Conservation (phyloP, 2,113 vertebrate genomes). For the Spea bombifrons region DNA sequence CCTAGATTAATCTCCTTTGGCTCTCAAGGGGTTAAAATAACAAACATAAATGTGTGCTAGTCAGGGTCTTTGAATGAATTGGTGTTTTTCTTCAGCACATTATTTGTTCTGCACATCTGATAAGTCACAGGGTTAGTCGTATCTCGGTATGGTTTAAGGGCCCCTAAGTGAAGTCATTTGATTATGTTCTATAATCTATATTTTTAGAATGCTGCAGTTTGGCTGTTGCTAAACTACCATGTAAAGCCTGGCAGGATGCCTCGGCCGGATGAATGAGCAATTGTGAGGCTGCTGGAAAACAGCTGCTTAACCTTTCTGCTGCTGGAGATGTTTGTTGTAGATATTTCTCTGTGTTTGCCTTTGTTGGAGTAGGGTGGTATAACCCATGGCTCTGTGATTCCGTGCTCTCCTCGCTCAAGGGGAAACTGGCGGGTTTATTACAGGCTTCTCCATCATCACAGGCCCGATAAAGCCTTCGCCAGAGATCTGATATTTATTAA, state of each 20-base stretch:
- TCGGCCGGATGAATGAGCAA: slow-evolving; percentile 28
- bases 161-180: slow-evolving; percentile 27
- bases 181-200: slow-evolving; percentile 27
- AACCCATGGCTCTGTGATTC: not conserved
- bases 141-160: not conserved
- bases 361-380: not conserved
- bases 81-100: slow-evolving; percentile 7
- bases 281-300: slow-evolving; percentile 27
- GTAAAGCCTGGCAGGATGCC: slow-evolving; percentile 26
- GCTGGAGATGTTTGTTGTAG: slow-evolving; percentile 2
- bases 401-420: not conserved
- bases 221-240: slow-evolving; percentile 26
- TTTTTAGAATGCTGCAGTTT: slow-evolving; percentile 35
- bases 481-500: not conserved
- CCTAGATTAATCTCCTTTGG: no score
- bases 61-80: not conserved
- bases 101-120: slow-evolving; percentile 8
- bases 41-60: not conserved
- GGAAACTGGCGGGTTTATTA: not conserved
- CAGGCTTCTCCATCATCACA: not conserved
- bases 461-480: not conserved
- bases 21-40: no score
- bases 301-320: slow-evolving; percentile 37
- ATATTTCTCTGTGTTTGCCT: slow-evolving; percentile 1
- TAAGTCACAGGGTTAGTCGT: slow-evolving; percentile 6